A percentile compares a stretch with the other conserved stretches of the same genome.
These are phyloP conservation scores for Mus spicilegus DNA, from an alignment of 2,113 vertebrate species.

Conservation along the genomic window DNA sequence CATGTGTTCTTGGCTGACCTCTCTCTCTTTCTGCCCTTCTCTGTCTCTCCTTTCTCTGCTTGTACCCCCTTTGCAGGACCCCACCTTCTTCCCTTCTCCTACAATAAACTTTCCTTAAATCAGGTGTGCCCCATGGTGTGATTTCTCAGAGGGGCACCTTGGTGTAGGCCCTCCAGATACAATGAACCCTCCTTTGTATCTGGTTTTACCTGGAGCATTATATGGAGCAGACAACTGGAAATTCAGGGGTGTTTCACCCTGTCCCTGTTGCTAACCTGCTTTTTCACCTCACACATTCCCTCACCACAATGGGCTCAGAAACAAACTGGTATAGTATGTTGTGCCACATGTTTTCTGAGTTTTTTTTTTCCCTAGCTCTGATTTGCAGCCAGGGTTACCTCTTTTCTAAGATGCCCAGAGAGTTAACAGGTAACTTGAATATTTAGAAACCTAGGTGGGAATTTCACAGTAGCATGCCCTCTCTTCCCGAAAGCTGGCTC, in stretches of 20 bases:
- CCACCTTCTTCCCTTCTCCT: too few relatives aligned
- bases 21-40: too few relatives aligned
- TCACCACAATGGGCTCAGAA: neutral
- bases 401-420: neutral
- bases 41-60: too few relatives aligned
- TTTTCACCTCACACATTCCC: neutral
- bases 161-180: too few relatives aligned
- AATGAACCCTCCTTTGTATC: neutral
- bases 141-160: too few relatives aligned
- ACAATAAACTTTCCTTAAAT: too few relatives aligned
- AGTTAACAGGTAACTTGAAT: neutral
- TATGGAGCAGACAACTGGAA: neutral
- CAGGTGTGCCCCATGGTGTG: too few relatives aligned
- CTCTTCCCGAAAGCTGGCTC: neutral
- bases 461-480: neutral
- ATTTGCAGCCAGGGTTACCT: rapidly evolving
- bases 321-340: neutral
- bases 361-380: neutral
- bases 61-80: too few relatives aligned
- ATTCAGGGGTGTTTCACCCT: neutral
- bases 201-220: neutral
- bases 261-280: neutral
- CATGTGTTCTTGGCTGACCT: too few relatives aligned
- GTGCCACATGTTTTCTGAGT: neutral
- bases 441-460: neutral